Evolutionary conservation across 2,888 invertebrate genomes (phyloP).

Genomic region (Cerastis leucographa): DNA sequence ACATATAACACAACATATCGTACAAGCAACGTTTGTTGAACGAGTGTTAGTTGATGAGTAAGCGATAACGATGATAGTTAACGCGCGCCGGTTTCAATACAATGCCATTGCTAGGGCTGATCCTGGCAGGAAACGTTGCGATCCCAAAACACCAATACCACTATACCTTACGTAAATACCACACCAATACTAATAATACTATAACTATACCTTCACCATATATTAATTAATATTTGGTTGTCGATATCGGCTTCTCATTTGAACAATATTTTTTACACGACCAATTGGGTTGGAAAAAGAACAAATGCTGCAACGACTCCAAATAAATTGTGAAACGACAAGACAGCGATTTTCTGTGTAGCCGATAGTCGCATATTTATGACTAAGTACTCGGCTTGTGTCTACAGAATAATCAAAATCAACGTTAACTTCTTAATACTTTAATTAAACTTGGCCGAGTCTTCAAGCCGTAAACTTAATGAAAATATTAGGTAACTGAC

Average conservation of each 20-base stretch:
- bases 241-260: not conserved
- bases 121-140: constrained; percentile 5
- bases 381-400: too few relatives aligned
- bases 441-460: constrained; percentile 19
- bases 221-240: not conserved
- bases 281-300: not conserved
- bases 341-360: not conserved
- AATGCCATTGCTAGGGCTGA: constrained; percentile 36
- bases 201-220: too few relatives aligned
- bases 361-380: not conserved
- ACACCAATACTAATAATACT: too few relatives aligned
- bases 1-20: too few relatives aligned
- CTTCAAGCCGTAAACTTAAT: constrained; percentile 9
- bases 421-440: not conserved
- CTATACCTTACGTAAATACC: too few relatives aligned
- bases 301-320: not conserved
- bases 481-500: not conserved
- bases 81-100: constrained; percentile 16
- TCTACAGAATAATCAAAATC: not conserved
- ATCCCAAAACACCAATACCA: not conserved
- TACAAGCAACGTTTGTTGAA: constrained; percentile 40
- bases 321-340: not conserved
- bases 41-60: constrained; percentile 48
- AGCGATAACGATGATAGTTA: constrained; percentile 35
- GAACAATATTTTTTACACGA: not conserved